Evolutionary conservation across 2,888 invertebrate genomes (phyloP).

Genomic region (Caenorhabditis afra): DNA sequence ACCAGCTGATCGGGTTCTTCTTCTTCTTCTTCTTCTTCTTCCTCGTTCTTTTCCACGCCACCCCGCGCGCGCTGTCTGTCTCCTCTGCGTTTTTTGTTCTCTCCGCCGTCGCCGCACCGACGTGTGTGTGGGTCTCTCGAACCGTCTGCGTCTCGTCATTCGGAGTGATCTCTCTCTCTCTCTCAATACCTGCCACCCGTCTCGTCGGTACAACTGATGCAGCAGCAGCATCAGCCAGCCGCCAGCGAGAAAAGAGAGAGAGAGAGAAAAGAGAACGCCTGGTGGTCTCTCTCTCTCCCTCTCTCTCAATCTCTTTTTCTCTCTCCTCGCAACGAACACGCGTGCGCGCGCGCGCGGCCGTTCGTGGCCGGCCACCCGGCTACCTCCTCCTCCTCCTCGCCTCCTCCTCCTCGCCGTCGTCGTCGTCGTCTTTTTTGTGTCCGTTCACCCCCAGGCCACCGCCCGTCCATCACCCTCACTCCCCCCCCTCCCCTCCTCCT

Average conservation of each 20-base stretch:
- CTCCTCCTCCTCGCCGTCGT: no score
- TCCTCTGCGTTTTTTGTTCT: neutral
- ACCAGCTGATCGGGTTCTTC: conserved; percentile 45
- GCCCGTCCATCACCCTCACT: conserved; percentile 16
- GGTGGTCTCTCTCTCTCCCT: conserved; percentile 14
- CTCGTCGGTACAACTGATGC: no score
- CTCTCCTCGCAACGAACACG: neutral
- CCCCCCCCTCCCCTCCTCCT: conserved; percentile 22
- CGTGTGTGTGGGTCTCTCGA: no score
- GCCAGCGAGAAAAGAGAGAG: no score
- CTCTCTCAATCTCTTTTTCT: conserved; percentile 5
- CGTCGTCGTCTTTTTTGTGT: conserved; percentile 14
- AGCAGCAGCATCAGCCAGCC: no score
- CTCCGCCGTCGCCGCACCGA: no score
- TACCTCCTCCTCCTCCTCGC: conserved; percentile 10
- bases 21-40: conserved; percentile 14
- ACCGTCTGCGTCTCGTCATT: no score
- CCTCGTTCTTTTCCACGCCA: conserved; percentile 1
- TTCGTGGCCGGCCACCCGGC: conserved; percentile 28
- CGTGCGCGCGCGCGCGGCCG: no score
- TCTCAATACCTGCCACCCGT: no score
- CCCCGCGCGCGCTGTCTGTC: neutral
- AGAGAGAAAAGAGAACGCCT: conserved; percentile 1
- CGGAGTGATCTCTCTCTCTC: no score
- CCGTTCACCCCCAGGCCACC: conserved; percentile 17